Evolutionary conservation across 2,797 vertebrate genomes (phyloP), one percentile per base, ranked within the genome.

Genomic region (Hippocampus kuda): DNA sequence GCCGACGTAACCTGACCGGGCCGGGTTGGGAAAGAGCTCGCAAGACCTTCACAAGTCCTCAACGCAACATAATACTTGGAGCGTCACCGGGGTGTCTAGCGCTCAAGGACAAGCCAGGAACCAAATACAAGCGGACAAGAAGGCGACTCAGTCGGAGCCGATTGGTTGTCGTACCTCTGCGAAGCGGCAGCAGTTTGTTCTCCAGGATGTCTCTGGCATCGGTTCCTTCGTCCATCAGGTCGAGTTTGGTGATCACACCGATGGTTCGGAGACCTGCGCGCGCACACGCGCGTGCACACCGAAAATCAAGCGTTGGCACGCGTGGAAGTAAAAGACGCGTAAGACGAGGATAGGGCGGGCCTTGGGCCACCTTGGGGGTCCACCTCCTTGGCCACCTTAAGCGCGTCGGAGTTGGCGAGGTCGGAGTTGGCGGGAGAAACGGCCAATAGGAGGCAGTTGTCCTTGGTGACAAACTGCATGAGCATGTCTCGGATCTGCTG

Each of bases 341-440:
- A 38, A 38, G 34, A 38, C 5, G 34, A 38, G 34, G 34, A 38
- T 38, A 38, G 34, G 34, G 34, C 34, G 34, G 34, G 34, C 34
- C 34, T 38, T 8, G 34, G 34, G 34, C 34, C 34, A 98, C 96
- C 97, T 92, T 98, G 95, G 46, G 94, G 94, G 89, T 98, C 97
- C 68, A 98, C 96, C 79, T 99, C 97, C 89, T 99, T 99, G 83
- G 97, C 95, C 27, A 99, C 89, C 90, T 99, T 99, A 80, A 99
- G 91, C 72, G 97, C 97, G 24, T 98, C 96, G 0, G 96, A 98
- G 90, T 99, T 99, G 85, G 97, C 97, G 83, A 99, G 86, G 82
- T 99, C 97, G 0, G 95, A 94, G 89, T 99, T 99, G 73, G 95
- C 97, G 0, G 97, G 97, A 16, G 96, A 97, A 5, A 99, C 97